A percentile compares a stretch with the other conserved stretches of the same genome.
These are phyloP conservation scores for Scrobipalpa costella DNA, from an alignment of 2,888 invertebrate genomes.

Conservation along the genomic window DNA sequence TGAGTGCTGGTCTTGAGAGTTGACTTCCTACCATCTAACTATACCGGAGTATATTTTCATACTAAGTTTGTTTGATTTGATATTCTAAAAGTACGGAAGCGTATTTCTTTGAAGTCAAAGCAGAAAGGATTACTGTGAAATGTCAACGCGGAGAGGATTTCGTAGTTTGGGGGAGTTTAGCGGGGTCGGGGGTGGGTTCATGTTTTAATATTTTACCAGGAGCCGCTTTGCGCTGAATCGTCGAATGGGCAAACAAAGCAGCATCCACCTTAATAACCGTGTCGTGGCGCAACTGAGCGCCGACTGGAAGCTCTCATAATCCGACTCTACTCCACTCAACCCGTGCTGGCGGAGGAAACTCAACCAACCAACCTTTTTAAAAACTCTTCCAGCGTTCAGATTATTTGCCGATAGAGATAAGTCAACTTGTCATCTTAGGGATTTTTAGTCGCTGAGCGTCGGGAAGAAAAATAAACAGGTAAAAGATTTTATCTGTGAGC, in stretches of 20 bases:
- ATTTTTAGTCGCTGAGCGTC: constrained; percentile 58
- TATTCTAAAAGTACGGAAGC: constrained; percentile 17
- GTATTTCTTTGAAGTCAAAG: constrained; percentile 29
- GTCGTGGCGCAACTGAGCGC: constrained; percentile 57
- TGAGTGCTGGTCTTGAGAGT: no score
- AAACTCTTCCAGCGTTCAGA: constrained; percentile 65
- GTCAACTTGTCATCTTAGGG: constrained; percentile 67
- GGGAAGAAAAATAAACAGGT: constrained; percentile 71
- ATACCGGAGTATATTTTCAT: not conserved
- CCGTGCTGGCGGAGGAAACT: constrained; percentile 40
- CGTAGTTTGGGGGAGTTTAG: constrained; percentile 47
- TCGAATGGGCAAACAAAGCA: constrained; percentile 72
- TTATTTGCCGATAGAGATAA: constrained; percentile 64
- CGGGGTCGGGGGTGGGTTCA: constrained; percentile 42
- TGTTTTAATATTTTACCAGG: constrained; percentile 70
- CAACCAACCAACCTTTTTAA: constrained; percentile 58
- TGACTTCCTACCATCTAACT: not conserved
- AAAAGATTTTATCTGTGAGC: constrained; percentile 74
- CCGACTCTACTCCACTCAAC: constrained; percentile 53
- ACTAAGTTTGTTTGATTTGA: constrained; percentile 6
- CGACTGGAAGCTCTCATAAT: constrained; percentile 69
- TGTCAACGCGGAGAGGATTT: constrained; percentile 44
- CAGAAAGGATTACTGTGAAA: constrained; percentile 32
- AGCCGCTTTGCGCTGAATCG: constrained; percentile 62
- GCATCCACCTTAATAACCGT: constrained; percentile 66